phyloP scores from a whole-genome alignment of 2,888 invertebrate genomes.

The Argyresthia albistria region DNA sequence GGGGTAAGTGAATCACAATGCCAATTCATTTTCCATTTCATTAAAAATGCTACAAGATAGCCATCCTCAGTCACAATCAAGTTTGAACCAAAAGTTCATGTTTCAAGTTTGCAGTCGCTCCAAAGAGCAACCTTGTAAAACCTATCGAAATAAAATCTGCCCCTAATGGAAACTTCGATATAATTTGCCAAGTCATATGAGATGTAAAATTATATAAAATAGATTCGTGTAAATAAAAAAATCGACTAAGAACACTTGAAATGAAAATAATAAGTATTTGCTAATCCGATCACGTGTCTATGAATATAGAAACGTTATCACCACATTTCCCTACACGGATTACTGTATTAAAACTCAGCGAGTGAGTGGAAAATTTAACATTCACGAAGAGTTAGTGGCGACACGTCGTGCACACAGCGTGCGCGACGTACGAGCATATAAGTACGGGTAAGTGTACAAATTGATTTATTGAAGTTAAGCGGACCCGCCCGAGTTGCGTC shows the following conservation, averaged over 20 bases:
- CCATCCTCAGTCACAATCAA: too few species aligned
- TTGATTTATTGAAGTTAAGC: slow-evolving; percentile 72
- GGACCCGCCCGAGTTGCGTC: slow-evolving; percentile 51
- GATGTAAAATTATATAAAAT: too few species aligned
- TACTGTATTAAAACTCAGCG: slow-evolving; percentile 20
- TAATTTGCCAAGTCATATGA: too few species aligned
- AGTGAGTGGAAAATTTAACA: slow-evolving; percentile 29
- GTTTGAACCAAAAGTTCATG: too few species aligned
- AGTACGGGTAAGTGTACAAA: slow-evolving; percentile 67
- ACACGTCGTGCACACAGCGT: slow-evolving; percentile 45
- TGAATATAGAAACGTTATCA: not conserved
- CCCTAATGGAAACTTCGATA: too few species aligned
- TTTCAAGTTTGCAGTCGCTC: not conserved
- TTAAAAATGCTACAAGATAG: too few species aligned
- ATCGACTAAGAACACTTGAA: too few species aligned
- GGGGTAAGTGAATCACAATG: slow-evolving; percentile 8
- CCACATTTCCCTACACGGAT: slow-evolving; percentile 6
- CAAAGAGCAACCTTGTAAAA: not conserved
- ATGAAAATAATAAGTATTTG: too few species aligned
- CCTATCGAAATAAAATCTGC: too few species aligned
- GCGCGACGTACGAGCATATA: slow-evolving; percentile 29
- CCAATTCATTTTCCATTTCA: too few species aligned
- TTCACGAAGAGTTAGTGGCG: slow-evolving; percentile 42
- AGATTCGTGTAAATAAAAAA: too few species aligned
- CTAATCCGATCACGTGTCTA: too few species aligned